A percentile compares a stretch with the other conserved stretches of the same genome.
phyloP scores from a whole-genome alignment of 2,113 vertebrate species.

The Ammodytes marinus region DNA sequence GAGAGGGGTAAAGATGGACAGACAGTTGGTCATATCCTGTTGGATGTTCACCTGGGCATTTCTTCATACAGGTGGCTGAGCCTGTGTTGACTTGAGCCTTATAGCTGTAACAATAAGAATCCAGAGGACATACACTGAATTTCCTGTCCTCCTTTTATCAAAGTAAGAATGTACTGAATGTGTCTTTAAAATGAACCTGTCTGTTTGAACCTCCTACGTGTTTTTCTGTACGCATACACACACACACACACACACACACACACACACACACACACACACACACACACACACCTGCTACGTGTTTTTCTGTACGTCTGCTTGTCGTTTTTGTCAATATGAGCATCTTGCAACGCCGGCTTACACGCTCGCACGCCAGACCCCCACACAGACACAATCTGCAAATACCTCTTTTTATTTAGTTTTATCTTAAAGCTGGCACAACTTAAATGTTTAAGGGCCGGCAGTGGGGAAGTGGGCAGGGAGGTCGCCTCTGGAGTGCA shows the following conservation, averaged over 20 bases:
- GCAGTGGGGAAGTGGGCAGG: too few species aligned
- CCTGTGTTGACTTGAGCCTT: slow-evolving; percentile 48
- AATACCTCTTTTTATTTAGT: not conserved
- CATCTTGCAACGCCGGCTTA: not conserved
- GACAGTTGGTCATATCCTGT: slow-evolving; percentile 52
- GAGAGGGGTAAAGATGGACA: not conserved
- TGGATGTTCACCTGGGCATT: slow-evolving; percentile 37
- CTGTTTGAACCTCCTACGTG: not conserved
- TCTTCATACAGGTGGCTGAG: slow-evolving; percentile 40
- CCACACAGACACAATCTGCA: slow-evolving; percentile 14
- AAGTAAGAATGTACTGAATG: slow-evolving; percentile 41
- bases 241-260: too few species aligned
- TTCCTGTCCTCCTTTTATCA: slow-evolving; percentile 42
- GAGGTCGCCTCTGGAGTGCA: too few species aligned
- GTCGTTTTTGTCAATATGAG: not conserved
- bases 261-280: too few species aligned
- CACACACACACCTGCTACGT: too few species aligned
- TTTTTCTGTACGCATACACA: too few species aligned
- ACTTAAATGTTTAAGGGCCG: too few species aligned
- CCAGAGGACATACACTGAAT: slow-evolving; percentile 29
- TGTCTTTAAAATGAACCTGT: slow-evolving; percentile 38
- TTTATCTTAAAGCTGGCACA: not conserved
- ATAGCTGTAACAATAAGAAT: slow-evolving; percentile 20
- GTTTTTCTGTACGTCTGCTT: not conserved
- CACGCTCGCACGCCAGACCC: not conserved